Evolutionary conservation across 1,140 invertebrate species (phyloP), one percentile per base, ranked within the genome.

Genomic region (Lamellibrachia luymesi): DNA sequence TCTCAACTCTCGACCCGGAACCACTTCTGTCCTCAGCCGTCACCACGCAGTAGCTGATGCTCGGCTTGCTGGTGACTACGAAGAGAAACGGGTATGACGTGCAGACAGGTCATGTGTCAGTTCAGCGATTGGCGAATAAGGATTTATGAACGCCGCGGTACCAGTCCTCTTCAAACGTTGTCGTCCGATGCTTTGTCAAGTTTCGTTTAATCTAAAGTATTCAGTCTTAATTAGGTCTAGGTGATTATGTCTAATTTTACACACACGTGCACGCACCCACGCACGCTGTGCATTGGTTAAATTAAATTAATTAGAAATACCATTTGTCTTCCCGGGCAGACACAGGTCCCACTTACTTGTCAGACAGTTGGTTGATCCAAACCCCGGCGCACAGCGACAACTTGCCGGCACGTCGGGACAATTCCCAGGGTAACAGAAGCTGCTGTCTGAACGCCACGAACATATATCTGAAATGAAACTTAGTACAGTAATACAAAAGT

Each of bases 321-420:
- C 13, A 56, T 56, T 13, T 6, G 13, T 13, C 52, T 56, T 56
- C 52, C 52, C 6, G 6, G 52, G 52, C 6, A 56, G 6, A 56
- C 38, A 38, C 38, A 8, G 4, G 64, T 80, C 8, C 64, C 64
- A 91, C 91, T 91, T 51, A 91, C 91, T 91, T 13, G 49, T 91
- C 2, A 91, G 49, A 91, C 91, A 91, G n/a, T 91, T 51, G 49
- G 91, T 50, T n/a, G 91, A 91, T 2, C 51, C 51, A 51, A 91
- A 91, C 49, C 91, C 91, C 49, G 91, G 91, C 7, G 91, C 91
- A n/a, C 91, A 91, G 2, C 91, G 49, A 25, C 91, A 91, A 25
- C 7, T 50, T 4, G 91, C 13, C 49, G 91, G 91, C 7, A 22
- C 51, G 91, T 51, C 1, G 7, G 91, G 7, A 51, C 91, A 91